Conservation (phyloP, 2,797 vertebrate species). For the Mastacembelus armatus region DNA sequence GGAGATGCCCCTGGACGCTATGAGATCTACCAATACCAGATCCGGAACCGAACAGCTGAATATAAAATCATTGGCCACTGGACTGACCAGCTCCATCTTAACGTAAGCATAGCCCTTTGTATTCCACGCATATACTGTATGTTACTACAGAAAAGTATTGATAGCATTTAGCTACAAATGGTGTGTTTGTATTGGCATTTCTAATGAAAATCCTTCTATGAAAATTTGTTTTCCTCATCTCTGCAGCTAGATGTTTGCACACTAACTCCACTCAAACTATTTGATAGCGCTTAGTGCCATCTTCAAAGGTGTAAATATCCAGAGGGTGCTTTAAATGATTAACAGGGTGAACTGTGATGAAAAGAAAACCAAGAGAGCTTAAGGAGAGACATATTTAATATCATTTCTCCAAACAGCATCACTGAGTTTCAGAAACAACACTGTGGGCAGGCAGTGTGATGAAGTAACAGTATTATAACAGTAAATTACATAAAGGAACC, state of each 20-base stretch:
- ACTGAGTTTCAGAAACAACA: conserved; percentile 61
- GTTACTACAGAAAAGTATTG: background rate
- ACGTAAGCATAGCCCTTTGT: conserved; percentile 79
- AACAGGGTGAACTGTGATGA: conserved; percentile 65
- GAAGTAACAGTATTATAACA: conserved; percentile 61
- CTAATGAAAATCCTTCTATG: conserved; percentile 28
- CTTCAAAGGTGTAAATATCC: conserved; percentile 78
- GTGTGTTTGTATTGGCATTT: conserved; percentile 24
- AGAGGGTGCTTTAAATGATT: conserved; percentile 73
- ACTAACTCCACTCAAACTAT: conserved; percentile 53
- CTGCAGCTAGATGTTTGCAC: conserved; percentile 38
- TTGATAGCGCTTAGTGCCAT: conserved; percentile 57
- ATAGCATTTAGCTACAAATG: background rate
- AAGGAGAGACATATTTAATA: conserved; percentile 67
- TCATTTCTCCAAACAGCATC: conserved; percentile 60
- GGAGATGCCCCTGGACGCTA: conserved; percentile 97
- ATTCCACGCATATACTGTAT: background rate
- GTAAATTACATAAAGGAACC: conserved; percentile 64
- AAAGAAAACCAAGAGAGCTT: conserved; percentile 64
- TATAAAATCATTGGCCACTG: conserved; percentile 97
- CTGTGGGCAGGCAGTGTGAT: conserved; percentile 42
- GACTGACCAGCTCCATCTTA: conserved; percentile 93
- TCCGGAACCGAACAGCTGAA: conserved; percentile 89
- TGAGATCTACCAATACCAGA: conserved; percentile 98
- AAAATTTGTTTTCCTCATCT: conserved; percentile 42